Conservation (phyloP, 2,797 vertebrate genomes). For the Staurois parvus region DNA sequence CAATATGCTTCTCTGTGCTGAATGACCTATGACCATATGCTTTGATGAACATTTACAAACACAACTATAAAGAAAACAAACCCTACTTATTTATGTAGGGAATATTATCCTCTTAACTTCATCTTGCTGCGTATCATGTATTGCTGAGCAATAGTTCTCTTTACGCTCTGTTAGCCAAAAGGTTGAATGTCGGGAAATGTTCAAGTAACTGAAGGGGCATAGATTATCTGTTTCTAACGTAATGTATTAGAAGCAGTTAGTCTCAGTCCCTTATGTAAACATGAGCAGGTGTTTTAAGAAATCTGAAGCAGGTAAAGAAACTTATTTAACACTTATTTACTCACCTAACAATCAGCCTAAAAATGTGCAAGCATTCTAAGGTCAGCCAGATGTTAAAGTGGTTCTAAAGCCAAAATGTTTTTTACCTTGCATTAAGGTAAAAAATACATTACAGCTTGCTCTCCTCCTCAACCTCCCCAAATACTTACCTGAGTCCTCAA, state of each 20-base stretch:
- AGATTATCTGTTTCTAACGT: neutral
- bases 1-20: neutral
- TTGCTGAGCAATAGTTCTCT: neutral
- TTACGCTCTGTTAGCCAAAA: neutral
- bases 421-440: too few relatives aligned
- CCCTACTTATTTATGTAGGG: neutral
- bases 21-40: conserved; percentile 3
- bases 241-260: neutral
- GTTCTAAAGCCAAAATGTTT: too few relatives aligned
- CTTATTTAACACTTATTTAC: too few relatives aligned
- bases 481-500: too few relatives aligned
- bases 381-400: too few relatives aligned
- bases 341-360: too few relatives aligned
- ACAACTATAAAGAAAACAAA: neutral
- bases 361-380: too few relatives aligned
- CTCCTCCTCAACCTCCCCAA: too few relatives aligned
- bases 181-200: neutral
- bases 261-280: neutral
- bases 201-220: neutral
- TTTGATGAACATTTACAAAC: conserved; percentile 1
- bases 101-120: neutral
- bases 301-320: neutral
- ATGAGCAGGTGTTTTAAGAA: neutral
- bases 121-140: neutral
- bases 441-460: too few relatives aligned